Conservation (phyloP, 2,797 vertebrate species). For the Sylvilagus floridanus region DNA sequence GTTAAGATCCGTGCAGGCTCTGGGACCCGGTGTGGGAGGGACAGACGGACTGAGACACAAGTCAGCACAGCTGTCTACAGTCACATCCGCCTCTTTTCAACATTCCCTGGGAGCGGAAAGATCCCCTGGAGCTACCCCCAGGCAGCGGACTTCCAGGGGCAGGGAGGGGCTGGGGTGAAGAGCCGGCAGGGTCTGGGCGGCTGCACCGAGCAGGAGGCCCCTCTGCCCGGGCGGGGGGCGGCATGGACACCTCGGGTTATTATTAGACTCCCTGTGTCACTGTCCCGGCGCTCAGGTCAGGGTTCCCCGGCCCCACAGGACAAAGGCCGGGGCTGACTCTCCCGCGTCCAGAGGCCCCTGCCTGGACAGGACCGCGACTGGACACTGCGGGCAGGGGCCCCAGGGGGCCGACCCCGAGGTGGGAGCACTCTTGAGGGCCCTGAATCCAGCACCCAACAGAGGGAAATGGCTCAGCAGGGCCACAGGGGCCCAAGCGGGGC, state of each 20-base stretch:
- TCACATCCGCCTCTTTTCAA: conserved; percentile 47
- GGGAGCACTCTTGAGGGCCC: neutral
- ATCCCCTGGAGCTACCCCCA: conserved; percentile 33
- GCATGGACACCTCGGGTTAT: neutral
- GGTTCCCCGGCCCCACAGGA: neutral
- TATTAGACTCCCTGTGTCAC: conserved; percentile 47
- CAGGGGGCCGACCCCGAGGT: conserved; percentile 29
- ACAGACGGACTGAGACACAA: neutral
- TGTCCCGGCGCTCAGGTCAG: neutral
- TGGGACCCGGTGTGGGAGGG: neutral
- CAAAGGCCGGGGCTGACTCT: neutral
- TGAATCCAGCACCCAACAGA: neutral
- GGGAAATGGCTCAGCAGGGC: neutral
- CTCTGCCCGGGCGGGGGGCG: neutral
- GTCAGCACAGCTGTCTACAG: conserved; percentile 53
- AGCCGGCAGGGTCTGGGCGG: neutral
- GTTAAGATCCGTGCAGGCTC: neutral
- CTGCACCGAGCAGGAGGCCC: too few relatives aligned
- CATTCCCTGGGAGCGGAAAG: conserved; percentile 15
- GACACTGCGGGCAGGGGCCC: neutral
- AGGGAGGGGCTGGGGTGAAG: neutral
- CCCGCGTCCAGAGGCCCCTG: neutral
- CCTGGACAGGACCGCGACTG: neutral
- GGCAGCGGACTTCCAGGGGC: neutral
- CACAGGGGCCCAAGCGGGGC: neutral